Evolutionary conservation across 2,888 invertebrate species (phyloP).

Genomic region (Parthenolecanium corni): DNA sequence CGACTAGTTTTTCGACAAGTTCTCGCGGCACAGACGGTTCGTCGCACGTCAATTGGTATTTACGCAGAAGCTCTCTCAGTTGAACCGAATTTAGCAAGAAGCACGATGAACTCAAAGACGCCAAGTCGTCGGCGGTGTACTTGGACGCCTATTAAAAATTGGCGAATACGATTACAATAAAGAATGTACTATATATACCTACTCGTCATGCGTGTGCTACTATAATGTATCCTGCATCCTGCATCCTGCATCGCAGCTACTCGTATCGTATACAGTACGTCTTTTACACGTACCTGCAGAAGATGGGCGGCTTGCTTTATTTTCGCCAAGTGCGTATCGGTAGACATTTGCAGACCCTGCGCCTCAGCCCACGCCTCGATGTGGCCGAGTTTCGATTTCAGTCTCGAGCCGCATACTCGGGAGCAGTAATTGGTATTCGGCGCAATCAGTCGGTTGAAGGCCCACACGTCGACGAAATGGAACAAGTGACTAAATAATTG

Average conservation of each 20-base stretch:
- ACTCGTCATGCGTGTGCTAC: too few relatives aligned
- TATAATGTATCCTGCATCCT: too few relatives aligned
- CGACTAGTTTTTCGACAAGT: conserved; percentile 49
- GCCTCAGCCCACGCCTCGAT: conserved; percentile 93
- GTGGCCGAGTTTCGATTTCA: conserved; percentile 71
- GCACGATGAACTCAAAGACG: conserved; percentile 79
- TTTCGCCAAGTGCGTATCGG: conserved; percentile 95
- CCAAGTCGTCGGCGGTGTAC: conserved; percentile 73
- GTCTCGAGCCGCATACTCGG: conserved; percentile 70
- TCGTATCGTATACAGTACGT: too few relatives aligned
- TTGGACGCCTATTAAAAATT: conserved; percentile 54
- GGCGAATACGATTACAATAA: not conserved
- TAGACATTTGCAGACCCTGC: conserved; percentile 95
- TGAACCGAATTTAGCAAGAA: conserved; percentile 95
- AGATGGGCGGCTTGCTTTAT: conserved; percentile 85
- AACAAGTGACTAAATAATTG: conserved; percentile 97
- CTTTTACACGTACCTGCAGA: conserved; percentile 44
- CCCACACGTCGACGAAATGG: conserved; percentile 88
- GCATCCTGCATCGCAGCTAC: too few relatives aligned
- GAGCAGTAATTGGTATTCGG: conserved; percentile 48
- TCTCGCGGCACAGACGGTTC: conserved; percentile 50
- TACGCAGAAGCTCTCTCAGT: conserved; percentile 70
- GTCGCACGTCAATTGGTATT: conserved; percentile 53
- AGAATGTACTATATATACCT: too few relatives aligned
- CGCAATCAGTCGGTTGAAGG: conserved; percentile 64